A percentile compares a stretch with the other conserved stretches of the same genome.
Conservation (phyloP, 1,140 invertebrate genomes). For the Amphibalanus amphitrite region DNA sequence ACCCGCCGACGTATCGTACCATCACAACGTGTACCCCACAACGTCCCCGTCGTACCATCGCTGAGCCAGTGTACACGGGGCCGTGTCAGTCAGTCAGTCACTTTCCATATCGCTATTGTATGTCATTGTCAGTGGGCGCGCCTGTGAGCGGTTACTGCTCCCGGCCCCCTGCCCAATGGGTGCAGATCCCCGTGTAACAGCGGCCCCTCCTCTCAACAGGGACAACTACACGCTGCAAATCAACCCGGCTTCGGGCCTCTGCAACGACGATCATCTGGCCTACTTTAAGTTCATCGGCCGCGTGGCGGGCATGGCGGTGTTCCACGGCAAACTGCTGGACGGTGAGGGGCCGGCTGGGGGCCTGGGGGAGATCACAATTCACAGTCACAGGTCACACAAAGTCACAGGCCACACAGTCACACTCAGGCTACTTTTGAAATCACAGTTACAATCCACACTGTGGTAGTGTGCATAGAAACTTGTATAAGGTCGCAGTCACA, state of each 20-base stretch:
- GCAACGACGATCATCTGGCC: slow-evolving; percentile 90
- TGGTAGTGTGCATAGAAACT: neutral
- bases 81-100: too few relatives aligned
- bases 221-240: slow-evolving; percentile 99
- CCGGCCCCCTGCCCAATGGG: too few relatives aligned
- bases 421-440: neutral
- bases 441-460: neutral
- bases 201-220: slow-evolving; percentile 32
- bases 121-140: too few relatives aligned
- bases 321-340: slow-evolving; percentile 92
- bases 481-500: slow-evolving; percentile 4
- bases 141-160: too few relatives aligned
- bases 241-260: slow-evolving; percentile 89
- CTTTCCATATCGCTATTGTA: too few relatives aligned
- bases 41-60: too few relatives aligned
- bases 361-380: too few relatives aligned
- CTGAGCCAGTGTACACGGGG: too few relatives aligned
- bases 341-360: slow-evolving; percentile 33
- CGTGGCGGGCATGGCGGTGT: slow-evolving; percentile 95
- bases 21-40: too few relatives aligned
- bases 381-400: too few relatives aligned
- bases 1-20: too few relatives aligned
- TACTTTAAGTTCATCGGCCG: slow-evolving; percentile 99
- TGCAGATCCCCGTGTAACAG: too few relatives aligned
- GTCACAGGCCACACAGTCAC: neutral